phyloP scores from a whole-genome alignment of 2,797 vertebrate species.

The Peromyscus eremicus region DNA sequence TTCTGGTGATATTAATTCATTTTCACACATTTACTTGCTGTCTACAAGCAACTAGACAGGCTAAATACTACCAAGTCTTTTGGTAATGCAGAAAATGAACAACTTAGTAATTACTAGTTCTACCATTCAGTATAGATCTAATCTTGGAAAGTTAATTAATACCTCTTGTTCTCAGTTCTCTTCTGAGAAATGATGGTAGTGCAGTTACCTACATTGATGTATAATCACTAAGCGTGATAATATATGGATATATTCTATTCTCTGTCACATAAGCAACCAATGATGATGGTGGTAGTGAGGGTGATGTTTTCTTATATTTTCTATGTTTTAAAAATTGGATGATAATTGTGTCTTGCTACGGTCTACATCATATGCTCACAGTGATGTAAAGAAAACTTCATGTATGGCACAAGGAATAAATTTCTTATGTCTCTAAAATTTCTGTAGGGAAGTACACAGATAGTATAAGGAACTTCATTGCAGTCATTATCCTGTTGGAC shows the following conservation, averaged over 20 bases:
- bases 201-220: not conserved
- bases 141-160: slow-evolving; percentile 17
- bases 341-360: not conserved
- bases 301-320: not conserved
- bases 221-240: not conserved
- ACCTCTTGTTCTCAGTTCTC: not conserved
- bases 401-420: not conserved
- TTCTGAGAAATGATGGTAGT: not conserved
- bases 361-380: not conserved
- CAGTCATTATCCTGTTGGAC: not conserved
- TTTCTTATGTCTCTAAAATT: not conserved
- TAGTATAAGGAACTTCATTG: not conserved
- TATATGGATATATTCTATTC: not conserved
- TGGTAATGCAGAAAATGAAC: not conserved
- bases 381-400: not conserved
- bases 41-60: not conserved
- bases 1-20: not conserved
- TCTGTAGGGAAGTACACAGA: not conserved
- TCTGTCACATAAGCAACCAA: not conserved
- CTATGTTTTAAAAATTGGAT: not conserved
- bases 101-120: not conserved
- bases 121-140: not conserved
- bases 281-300: not conserved
- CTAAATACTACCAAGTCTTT: not conserved
- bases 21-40: not conserved